phyloP scores from a whole-genome alignment of 23 tunicate species.

The Oikopleura vanhoeffeni region DNA sequence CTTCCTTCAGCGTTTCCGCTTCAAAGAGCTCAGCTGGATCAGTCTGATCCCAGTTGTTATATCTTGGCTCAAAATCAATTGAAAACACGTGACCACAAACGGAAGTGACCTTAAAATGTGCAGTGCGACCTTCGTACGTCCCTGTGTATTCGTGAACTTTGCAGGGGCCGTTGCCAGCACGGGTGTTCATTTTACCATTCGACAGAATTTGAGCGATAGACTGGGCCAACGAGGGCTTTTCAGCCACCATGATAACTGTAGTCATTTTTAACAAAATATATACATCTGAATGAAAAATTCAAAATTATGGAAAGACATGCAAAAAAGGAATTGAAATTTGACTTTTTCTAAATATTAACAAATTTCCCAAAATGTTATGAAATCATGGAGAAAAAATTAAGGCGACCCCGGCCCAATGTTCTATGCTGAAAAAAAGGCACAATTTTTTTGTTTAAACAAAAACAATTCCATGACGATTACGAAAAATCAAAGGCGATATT shows the following conservation, averaged over 20 bases:
- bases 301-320: no score
- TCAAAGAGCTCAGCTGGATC: conserved; percentile 74
- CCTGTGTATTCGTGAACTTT: conserved; percentile 20
- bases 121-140: conserved; percentile 38
- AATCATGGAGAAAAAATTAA: no score
- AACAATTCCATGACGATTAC: no score
- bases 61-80: conserved; percentile 68
- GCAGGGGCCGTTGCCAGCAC: conserved; percentile 31
- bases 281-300: no score
- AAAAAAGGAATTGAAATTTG: no score
- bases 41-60: conserved; percentile 91
- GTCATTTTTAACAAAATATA: no score
- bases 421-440: no score
- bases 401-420: no score
- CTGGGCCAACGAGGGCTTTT: conserved; percentile 86
- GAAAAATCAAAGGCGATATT: no score
- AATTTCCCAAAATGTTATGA: no score
- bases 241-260: conserved; percentile 89
- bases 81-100: conserved; percentile 97
- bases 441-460: no score
- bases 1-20: conserved; percentile 60
- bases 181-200: conserved; percentile 19
- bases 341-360: no score
- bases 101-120: conserved; percentile 61
- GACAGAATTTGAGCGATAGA: conserved; percentile 87